Evolutionary conservation across 2,797 vertebrate genomes (phyloP).

Genomic region (Pithecia hirsuta): DNA sequence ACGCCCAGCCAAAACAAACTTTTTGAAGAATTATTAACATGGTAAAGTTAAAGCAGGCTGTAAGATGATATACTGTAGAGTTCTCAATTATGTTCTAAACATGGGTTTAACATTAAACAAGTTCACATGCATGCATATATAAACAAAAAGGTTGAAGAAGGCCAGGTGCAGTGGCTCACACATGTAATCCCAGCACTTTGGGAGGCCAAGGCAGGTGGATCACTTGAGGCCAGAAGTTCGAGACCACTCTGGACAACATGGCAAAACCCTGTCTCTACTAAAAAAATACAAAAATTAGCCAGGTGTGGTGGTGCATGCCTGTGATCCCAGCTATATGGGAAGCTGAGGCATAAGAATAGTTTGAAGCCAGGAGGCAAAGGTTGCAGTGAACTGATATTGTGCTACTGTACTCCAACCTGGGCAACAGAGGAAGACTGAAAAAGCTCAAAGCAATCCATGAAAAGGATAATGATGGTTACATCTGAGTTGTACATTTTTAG

Average conservation of each 20-base stretch:
- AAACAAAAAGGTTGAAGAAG: neutral
- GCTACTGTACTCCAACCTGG: neutral
- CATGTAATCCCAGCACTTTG: neutral
- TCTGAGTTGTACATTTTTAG: neutral
- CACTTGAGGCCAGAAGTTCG: neutral
- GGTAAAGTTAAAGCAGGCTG: neutral
- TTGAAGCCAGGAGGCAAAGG: neutral
- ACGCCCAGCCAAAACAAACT: neutral
- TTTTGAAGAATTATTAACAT: conserved; percentile 6
- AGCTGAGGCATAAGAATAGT: neutral
- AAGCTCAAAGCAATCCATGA: neutral
- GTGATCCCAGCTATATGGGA: neutral
- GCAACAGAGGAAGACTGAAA: neutral
- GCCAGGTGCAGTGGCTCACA: neutral
- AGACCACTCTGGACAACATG: neutral
- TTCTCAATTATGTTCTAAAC: neutral
- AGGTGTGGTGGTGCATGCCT: neutral
- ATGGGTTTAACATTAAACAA: neutral
- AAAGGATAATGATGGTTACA: neutral
- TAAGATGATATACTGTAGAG: neutral
- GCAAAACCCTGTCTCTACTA: neutral
- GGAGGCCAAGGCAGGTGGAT: neutral
- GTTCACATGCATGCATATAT: neutral
- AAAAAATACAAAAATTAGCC: neutral
- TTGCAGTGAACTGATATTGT: neutral